Conservation (phyloP, 2,797 vertebrate genomes). For the Limnodromus scolopaceus region DNA sequence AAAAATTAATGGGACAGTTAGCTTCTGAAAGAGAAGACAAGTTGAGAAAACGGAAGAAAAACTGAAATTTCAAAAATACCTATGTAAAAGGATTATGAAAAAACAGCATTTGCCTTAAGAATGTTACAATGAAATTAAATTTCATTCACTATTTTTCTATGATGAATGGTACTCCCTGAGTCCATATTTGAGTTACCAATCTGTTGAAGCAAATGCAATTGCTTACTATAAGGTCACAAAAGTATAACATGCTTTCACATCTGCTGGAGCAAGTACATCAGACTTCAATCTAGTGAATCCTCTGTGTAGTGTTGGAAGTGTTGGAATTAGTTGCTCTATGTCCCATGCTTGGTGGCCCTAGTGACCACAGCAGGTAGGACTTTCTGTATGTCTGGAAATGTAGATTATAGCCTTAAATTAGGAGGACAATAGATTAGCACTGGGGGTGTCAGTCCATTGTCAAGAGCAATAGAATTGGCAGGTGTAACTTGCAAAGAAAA, state of each 20-base stretch:
- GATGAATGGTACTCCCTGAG: background rate
- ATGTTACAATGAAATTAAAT: background rate
- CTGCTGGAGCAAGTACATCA: background rate
- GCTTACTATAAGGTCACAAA: background rate
- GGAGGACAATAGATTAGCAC: background rate
- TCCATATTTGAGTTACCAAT: background rate
- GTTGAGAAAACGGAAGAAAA: background rate
- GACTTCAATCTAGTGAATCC: background rate
- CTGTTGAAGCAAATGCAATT: background rate
- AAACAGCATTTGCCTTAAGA: background rate
- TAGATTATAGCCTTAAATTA: background rate
- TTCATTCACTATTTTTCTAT: background rate
- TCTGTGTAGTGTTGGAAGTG: background rate
- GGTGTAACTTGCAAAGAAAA: background rate
- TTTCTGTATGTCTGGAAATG: background rate
- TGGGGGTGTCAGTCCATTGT: background rate
- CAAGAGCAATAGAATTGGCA: background rate
- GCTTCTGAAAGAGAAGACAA: background rate
- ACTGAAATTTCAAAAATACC: background rate
- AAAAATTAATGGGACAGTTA: background rate
- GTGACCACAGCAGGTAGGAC: accelerated
- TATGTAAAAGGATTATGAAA: background rate
- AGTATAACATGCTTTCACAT: background rate
- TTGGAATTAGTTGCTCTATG: background rate
- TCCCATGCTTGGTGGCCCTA: background rate